These are phyloP conservation scores for Mycalesis mineus DNA, from an alignment of 2,888 invertebrate genomes.

Conservation along the genomic window DNA sequence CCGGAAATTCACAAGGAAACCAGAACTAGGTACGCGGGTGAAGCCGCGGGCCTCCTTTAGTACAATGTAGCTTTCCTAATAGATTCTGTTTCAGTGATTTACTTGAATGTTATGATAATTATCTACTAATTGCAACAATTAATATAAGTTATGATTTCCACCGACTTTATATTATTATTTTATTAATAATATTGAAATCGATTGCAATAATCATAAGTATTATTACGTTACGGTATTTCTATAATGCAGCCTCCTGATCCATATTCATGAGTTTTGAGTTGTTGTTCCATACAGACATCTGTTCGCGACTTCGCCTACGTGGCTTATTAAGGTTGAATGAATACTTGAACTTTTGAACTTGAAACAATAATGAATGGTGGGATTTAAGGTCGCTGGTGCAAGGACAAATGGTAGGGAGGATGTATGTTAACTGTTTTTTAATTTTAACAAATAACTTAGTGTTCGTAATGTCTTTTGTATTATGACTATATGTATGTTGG, in stretches of 20 bases:
- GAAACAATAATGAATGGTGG: background rate
- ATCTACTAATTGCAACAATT: background rate
- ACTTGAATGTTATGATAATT: background rate
- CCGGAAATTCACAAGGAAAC: too few relatives aligned
- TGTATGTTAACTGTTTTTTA: too few relatives aligned
- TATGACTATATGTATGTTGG: too few relatives aligned
- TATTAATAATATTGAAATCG: slow-evolving; percentile 3
- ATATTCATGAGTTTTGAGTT: background rate
- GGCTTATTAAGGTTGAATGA: background rate
- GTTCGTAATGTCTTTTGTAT: too few relatives aligned
- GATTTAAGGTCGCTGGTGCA: background rate
- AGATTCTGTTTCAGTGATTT: background rate
- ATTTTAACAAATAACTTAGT: too few relatives aligned
- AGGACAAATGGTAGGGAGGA: too few relatives aligned
- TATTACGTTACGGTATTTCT: background rate
- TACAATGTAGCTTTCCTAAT: background rate
- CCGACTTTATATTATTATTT: background rate
- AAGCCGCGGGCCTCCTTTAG: background rate
- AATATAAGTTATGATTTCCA: slow-evolving; percentile 3
- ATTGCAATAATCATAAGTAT: background rate
- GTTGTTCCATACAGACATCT: background rate
- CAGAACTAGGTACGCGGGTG: too few relatives aligned
- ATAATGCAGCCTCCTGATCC: background rate
- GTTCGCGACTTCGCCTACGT: background rate
- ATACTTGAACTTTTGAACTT: background rate